Evolutionary conservation across 2,113 vertebrate genomes (phyloP).

Genomic region (Nothocercus julius): DNA sequence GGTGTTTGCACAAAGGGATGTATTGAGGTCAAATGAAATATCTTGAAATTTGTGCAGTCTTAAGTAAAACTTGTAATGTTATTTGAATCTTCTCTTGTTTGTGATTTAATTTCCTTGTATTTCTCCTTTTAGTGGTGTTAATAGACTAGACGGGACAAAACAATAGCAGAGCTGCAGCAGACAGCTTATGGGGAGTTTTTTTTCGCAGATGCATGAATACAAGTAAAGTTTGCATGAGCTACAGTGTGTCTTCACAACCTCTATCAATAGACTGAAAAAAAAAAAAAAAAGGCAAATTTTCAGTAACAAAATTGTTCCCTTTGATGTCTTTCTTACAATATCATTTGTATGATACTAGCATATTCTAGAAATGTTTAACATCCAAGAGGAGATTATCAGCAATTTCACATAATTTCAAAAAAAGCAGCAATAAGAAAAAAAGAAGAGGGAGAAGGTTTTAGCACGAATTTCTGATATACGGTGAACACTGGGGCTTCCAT

Average conservation of each 20-base stretch:
- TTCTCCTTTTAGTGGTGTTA: neutral
- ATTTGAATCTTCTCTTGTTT: neutral
- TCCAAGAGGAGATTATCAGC: neutral
- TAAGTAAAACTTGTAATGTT: neutral
- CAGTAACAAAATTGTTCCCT: neutral
- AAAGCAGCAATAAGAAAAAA: neutral
- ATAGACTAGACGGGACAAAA: neutral
- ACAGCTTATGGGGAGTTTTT: neutral
- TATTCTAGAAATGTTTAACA: neutral
- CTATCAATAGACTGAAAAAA: neutral
- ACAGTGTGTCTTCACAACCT: neutral
- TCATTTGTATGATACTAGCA: neutral
- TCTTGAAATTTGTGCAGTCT: neutral
- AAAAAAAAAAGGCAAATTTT: neutral
- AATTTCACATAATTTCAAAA: neutral
- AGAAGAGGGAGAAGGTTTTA: neutral
- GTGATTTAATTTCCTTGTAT: neutral
- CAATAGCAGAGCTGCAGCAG: neutral
- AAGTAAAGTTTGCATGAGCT: neutral
- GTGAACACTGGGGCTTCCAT: neutral
- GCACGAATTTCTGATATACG: neutral
- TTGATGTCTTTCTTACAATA: neutral
- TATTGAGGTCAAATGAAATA: neutral
- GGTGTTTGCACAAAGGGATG: neutral
- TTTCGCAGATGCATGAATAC: neutral